phyloP scores from a whole-genome alignment of 2,888 invertebrate genomes.

The Odontocerum albicorne region DNA sequence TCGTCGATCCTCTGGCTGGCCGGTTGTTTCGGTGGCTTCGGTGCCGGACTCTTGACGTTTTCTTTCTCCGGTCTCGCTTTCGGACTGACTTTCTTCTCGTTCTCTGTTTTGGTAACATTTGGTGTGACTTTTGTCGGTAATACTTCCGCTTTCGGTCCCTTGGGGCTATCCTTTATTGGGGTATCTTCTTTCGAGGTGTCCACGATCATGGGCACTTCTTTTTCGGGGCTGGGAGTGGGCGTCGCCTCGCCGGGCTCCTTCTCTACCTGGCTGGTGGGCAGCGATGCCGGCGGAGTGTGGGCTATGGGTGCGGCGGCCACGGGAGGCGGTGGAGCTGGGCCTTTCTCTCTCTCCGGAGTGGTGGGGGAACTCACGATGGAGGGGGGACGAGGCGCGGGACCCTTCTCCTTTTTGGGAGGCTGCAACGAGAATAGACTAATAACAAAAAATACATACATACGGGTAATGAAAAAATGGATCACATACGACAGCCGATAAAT shows the following conservation, averaged over 20 bases:
- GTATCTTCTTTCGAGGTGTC: too few species aligned
- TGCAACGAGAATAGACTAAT: too few species aligned
- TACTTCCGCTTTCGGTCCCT: constrained; percentile 37
- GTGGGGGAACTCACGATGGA: constrained; percentile 45
- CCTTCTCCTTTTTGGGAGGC: constrained; percentile 80
- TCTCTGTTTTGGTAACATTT: constrained; percentile 40
- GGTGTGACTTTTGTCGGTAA: constrained; percentile 38
- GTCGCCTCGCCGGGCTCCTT: background rate
- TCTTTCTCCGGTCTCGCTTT: constrained; percentile 23
- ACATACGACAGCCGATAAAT: too few species aligned
- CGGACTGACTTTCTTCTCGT: constrained; percentile 28
- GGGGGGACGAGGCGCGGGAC: constrained; percentile 77
- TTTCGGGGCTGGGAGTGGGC: too few species aligned
- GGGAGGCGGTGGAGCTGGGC: constrained; percentile 41
- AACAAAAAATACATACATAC: too few species aligned
- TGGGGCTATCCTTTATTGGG: constrained; percentile 14
- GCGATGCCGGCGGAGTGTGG: background rate
- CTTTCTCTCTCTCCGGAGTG: constrained; percentile 37
- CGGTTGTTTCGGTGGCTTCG: constrained; percentile 30
- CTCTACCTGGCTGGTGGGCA: too few species aligned
- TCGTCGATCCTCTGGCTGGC: constrained; percentile 2
- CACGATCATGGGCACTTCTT: too few species aligned
- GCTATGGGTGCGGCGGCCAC: constrained; percentile 13
- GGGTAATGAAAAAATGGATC: too few species aligned
- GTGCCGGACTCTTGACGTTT: constrained; percentile 29